Evolutionary conservation across 2,888 invertebrate genomes (phyloP), one percentile per base, ranked within the genome.

Genomic region (Heliconius cydno): DNA sequence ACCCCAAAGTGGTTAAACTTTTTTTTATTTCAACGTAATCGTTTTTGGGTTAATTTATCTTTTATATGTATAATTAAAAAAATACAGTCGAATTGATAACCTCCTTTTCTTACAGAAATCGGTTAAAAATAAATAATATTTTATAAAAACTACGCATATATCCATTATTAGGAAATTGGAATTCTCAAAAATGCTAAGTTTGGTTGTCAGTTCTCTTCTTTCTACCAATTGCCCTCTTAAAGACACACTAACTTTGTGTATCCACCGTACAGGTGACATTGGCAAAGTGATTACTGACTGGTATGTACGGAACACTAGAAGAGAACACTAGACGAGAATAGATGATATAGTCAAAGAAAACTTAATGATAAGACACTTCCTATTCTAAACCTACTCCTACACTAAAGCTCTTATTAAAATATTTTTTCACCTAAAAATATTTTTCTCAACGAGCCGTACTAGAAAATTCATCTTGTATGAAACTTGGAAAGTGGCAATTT

Each of bases 391-490:
- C 41, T 41, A 12, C 3, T 52, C 52, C 19, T 19, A 46, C 15
- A n/a, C 22, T 22, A 22, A 60, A 60, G 10, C 57, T n/a, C 22
- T 60, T 52, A 2, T 19, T 7, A 19, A 15, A 46, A 1, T 19
- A 5, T 72, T 41, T 10, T 52, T 13, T 72, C 1, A 1, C 3
- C 52, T 28, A 22, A 15, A 52, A 30, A 72, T 7, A 30, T 60
- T 38, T 38, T 28, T 28, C 52, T 52, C 30, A 28, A 3, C 60
- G 46, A 71, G 71, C 25, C 19, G 52, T 60, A 34, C 34, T n/a
- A 74, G 46, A 63, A 63, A 63, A 74, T 63, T 63, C n/a, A 22
- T 63, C 60, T 73, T 30, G n/a, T 3, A 72, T 28, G 22, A 13
- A 34, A 6, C 10, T 52, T 22, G 38, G n/a, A 74, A 63, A 63